Evolutionary conservation across 2,797 vertebrate genomes (phyloP).

Genomic region (Pipistrellus pygmaeus): DNA sequence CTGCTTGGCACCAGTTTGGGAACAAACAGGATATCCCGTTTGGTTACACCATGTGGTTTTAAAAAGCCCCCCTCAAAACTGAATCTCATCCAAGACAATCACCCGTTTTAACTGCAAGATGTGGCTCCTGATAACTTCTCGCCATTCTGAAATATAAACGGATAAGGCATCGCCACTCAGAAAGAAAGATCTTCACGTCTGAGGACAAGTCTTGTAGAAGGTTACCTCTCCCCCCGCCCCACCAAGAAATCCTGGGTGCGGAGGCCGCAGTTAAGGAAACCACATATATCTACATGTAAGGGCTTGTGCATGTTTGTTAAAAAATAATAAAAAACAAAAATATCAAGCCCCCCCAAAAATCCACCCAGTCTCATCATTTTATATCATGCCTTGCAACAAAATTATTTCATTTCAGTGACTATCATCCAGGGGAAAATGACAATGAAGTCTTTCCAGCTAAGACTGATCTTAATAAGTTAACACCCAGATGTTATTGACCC

Average conservation of each 20-base stretch:
- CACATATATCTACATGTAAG: background rate
- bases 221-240: background rate
- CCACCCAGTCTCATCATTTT: background rate
- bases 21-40: background rate
- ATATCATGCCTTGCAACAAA: background rate
- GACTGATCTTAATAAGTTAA: background rate
- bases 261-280: background rate
- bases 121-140: background rate
- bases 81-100: background rate
- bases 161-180: background rate
- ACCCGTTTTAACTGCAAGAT: background rate
- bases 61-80: background rate
- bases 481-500: background rate
- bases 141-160: background rate
- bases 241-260: background rate
- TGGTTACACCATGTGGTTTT: background rate
- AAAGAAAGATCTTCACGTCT: background rate
- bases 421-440: background rate
- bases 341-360: no score
- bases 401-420: background rate
- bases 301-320: background rate
- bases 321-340: conserved; percentile 23
- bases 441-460: background rate
- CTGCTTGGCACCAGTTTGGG: background rate
- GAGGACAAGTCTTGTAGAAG: background rate